A percentile compares a stretch with the other conserved stretches of the same genome.
Conservation (phyloP, 2,797 vertebrate genomes). For the Bovichtus diacanthus region DNA sequence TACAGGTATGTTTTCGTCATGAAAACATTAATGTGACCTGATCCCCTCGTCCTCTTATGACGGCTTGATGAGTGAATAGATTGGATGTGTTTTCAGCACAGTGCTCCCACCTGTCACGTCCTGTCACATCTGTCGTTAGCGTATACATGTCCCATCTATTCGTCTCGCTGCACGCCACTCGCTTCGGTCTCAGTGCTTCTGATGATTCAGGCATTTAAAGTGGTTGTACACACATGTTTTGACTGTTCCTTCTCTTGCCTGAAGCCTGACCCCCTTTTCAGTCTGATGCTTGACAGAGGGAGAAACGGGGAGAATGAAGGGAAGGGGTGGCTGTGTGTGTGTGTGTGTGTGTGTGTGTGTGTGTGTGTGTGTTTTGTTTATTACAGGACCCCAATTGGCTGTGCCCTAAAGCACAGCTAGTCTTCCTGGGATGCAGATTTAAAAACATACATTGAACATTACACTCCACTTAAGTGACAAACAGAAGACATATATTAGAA, state of each 20-base stretch:
- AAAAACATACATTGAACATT: too few relatives aligned
- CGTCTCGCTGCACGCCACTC: conserved; percentile 24
- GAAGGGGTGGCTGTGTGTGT: conserved; percentile 39
- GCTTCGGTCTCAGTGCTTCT: conserved; percentile 36
- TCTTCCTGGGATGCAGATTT: too few relatives aligned
- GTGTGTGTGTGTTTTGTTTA: too few relatives aligned
- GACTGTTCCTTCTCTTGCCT: conserved; percentile 63
- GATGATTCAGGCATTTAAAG: conserved; percentile 72
- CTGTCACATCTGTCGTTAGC: conserved; percentile 68
- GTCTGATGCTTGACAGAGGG: conserved; percentile 55
- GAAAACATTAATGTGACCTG: conserved; percentile 69
- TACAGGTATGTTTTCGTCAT: conserved; percentile 87
- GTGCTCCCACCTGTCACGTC: conserved; percentile 70
- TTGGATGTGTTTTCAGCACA: conserved; percentile 68
- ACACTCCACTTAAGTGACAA: too few relatives aligned
- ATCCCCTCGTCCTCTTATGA: conserved; percentile 50
- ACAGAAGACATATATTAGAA: too few relatives aligned
- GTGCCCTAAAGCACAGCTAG: too few relatives aligned
- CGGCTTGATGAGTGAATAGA: conserved; percentile 67
- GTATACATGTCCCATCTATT: conserved; percentile 45
- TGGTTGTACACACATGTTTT: conserved; percentile 59
- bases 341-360: conserved; percentile 45
- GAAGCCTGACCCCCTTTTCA: conserved; percentile 64
- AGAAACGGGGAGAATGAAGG: conserved; percentile 30
- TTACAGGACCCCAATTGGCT: too few relatives aligned